phyloP scores from a whole-genome alignment of 2,888 invertebrate genomes.

The Scaptomyza caliginosa region DNA sequence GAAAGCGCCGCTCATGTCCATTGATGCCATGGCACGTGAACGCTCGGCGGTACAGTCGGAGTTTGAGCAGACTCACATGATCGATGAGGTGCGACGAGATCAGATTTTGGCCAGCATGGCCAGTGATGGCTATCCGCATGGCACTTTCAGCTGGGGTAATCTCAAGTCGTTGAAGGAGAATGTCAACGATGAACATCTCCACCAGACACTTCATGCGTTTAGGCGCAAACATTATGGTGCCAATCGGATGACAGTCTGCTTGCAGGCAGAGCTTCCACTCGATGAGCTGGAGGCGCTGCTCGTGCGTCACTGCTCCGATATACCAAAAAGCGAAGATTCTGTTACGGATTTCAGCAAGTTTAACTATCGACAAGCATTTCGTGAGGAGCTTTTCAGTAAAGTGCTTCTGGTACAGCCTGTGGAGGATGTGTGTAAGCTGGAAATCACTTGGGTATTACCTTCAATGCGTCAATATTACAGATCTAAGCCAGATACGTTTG shows the following conservation, averaged over 20 bases:
- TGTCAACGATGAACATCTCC: constrained; percentile 88
- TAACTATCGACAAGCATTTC: constrained; percentile 77
- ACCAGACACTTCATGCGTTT: constrained; percentile 90
- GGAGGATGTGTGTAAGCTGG: constrained; percentile 89
- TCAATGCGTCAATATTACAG: constrained; percentile 76
- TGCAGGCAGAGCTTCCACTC: constrained; percentile 87
- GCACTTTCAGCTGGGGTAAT: constrained; percentile 95
- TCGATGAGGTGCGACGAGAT: constrained; percentile 90
- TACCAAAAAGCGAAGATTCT: constrained; percentile 88
- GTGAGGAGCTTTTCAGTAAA: constrained; percentile 72
- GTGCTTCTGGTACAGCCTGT: constrained; percentile 90
- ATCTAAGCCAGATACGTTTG: constrained; percentile 86
- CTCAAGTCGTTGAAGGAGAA: constrained; percentile 88
- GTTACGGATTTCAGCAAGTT: constrained; percentile 86
- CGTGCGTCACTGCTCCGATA: constrained; percentile 87
- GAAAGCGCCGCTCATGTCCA: constrained; percentile 92
- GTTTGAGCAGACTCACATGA: constrained; percentile 91
- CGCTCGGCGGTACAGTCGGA: constrained; percentile 95
- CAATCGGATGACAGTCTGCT: constrained; percentile 93
- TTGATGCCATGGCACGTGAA: constrained; percentile 93
- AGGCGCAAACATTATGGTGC: constrained; percentile 92
- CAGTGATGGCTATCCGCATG: constrained; percentile 87
- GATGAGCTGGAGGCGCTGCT: constrained; percentile 81
- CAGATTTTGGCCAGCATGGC: constrained; percentile 90
- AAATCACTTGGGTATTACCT: constrained; percentile 83